Base-by-base conservation (phyloP, 92 coral and sea anemone genomes). In the Zoanthus sociatus region DNA sequence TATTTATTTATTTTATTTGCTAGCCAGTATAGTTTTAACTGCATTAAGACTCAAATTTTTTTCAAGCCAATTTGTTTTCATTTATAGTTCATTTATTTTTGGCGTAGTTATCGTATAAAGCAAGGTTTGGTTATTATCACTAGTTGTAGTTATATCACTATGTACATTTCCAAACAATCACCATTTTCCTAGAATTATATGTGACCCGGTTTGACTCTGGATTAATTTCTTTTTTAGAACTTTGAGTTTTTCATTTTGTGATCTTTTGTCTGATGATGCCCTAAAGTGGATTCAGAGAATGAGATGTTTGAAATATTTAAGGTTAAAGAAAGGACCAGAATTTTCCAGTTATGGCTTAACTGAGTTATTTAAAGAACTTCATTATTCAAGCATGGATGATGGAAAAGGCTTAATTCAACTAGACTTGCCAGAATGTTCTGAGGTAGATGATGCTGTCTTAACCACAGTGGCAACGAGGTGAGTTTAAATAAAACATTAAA, bases 181-280 rank as follows among this genome's bases (percentile, higher is more conserved):
- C 42, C 42, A 37, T 37, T 37, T 0, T 37, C 3, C 55, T 1
- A 50, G 9, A 5, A 5, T 50, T 1, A 17, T 13, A 14, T 60
- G 17, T 60, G 15, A 60, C 66, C 18, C 66, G 15, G 55, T 2
- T 1, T 11, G 30, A 77, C n/a, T 32, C 48, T 76, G 2, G 13
- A 73, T 26, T 26, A 26, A 26, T 83, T 67, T 74, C 46, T 20
- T 16, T 70, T 78, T 26, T 89, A 97, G 99, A 82, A 90, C 91
- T 16, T 90, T 97, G 74, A 96, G 98, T 48, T 47, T 97, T 58
- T 93, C 99, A 71, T 95, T 90, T 71, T 97, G 99, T 85, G 95
- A 95, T 72, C 86, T 93, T 37, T 87, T 97, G 47, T 83, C 97
- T 84, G 99, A 97, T 87, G 81, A 82, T 63, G 78, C 95, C 0